Conservation (phyloP, 2,797 vertebrate species). For the Artibeus lituratus region DNA sequence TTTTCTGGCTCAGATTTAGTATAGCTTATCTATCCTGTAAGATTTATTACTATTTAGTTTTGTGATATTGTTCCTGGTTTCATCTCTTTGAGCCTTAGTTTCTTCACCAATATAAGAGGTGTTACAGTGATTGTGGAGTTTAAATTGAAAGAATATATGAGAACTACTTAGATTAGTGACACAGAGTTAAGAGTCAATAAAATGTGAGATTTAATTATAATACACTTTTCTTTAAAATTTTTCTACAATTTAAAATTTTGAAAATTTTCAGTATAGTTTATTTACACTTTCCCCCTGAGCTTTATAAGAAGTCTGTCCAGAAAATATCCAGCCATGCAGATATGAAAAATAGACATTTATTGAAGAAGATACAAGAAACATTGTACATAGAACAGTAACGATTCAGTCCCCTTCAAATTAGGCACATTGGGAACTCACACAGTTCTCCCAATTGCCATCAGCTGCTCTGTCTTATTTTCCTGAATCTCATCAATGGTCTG, state of each 20-base stretch:
- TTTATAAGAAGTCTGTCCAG: neutral
- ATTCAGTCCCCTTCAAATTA: neutral
- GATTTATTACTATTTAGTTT: neutral
- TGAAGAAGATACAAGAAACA: neutral
- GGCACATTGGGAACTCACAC: neutral
- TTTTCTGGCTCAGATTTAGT: neutral
- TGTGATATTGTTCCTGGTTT: neutral
- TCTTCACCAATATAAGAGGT: neutral
- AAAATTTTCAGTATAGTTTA: neutral
- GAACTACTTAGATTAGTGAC: neutral
- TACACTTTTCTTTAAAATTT: slow-evolving; percentile 13
- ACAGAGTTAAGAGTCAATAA: neutral
- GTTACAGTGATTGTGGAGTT: neutral
- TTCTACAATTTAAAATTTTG: neutral
- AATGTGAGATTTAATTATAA: neutral
- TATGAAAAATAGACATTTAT: neutral
- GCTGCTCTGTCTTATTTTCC: neutral
- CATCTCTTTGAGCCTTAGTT: neutral
- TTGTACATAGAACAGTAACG: neutral
- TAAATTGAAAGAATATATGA: neutral
- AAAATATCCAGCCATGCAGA: neutral
- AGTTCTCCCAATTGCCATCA: neutral
- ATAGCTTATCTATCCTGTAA: neutral
- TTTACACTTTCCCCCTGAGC: neutral
- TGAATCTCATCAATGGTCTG: neutral